These are phyloP conservation scores for Pammene aurita DNA, from an alignment of 2,888 invertebrate species.

Conservation along the genomic window DNA sequence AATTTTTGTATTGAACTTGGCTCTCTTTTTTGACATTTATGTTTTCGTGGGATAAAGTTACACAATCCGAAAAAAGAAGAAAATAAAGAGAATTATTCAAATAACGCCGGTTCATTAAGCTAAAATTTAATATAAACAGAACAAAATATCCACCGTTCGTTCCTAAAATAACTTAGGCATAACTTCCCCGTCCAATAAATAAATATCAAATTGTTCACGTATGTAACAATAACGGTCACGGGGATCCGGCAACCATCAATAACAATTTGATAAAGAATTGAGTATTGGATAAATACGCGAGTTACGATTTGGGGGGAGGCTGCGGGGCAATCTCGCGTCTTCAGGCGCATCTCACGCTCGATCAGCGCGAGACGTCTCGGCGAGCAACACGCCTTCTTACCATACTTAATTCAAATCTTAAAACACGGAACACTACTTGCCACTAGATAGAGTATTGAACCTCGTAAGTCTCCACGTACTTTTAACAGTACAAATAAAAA, in stretches of 20 bases:
- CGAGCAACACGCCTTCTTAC: conserved; percentile 26
- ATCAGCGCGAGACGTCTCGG: conserved; percentile 18
- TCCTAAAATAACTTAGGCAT: conserved; percentile 26
- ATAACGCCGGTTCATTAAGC: conserved; percentile 32
- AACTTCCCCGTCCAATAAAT: conserved; percentile 21
- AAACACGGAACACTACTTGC: background rate
- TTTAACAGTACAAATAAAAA: too few relatives aligned
- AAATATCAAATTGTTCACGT: conserved; percentile 12
- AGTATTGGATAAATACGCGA: conserved; percentile 31
- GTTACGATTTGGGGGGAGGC: conserved; percentile 11
- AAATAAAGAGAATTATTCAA: conserved; percentile 34
- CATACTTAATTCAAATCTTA: conserved; percentile 35
- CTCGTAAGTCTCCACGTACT: too few relatives aligned
- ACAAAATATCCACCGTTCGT: conserved; percentile 30
- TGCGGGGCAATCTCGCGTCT: conserved; percentile 15
- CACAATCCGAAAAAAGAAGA: conserved; percentile 21
- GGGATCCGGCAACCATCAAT: conserved; percentile 21
- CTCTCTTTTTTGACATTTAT: too few relatives aligned
- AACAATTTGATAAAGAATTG: conserved; percentile 30
- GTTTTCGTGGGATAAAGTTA: too few relatives aligned
- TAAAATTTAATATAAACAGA: conserved; percentile 29
- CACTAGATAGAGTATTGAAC: background rate
- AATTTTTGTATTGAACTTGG: too few relatives aligned
- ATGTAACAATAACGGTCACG: conserved; percentile 14
- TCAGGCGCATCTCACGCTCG: conserved; percentile 34